A percentile compares a stretch with the other conserved stretches of the same genome.
Evolutionary conservation across 2,113 vertebrate species (phyloP).

Genomic region (Ursus arctos): DNA sequence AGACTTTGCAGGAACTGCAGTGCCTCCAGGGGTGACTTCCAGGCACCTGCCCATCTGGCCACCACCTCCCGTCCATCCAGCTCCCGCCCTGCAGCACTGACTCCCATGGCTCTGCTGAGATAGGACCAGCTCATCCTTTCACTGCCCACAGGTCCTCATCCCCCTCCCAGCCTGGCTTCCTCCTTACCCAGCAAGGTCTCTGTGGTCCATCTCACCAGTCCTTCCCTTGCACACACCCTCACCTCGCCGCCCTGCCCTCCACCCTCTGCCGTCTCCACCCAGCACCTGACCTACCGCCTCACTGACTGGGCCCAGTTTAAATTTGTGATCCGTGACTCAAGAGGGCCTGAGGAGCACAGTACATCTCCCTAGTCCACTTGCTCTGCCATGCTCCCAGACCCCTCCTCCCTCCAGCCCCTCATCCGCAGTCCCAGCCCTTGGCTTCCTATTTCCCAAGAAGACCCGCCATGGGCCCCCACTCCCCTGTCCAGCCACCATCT

Average conservation of each 20-base stretch:
- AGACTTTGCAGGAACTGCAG: background rate
- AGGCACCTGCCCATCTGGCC: fast-evolving
- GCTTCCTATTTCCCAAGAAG: background rate
- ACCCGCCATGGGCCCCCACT: fast-evolving
- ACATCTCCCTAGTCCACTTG: fast-evolving
- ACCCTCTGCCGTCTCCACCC: fast-evolving
- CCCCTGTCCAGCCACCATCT: fast-evolving
- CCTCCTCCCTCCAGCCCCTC: background rate
- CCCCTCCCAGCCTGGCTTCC: background rate
- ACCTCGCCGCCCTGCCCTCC: background rate
- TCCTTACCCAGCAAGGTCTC: background rate
- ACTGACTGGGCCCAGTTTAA: background rate
- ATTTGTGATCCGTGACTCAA: background rate
- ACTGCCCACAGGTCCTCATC: background rate
- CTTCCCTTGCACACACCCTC: background rate
- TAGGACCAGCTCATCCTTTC: background rate
- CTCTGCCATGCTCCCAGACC: background rate
- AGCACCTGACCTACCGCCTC: too few species aligned
- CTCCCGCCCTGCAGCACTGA: background rate
- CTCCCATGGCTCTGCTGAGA: background rate
- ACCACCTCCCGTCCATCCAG: too few species aligned
- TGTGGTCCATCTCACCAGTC: background rate
- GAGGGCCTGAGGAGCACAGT: background rate
- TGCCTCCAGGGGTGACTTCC: background rate
- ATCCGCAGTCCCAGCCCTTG: background rate